Conservation (phyloP, 2,797 vertebrate genomes). For the Diplodus puntazzo region DNA sequence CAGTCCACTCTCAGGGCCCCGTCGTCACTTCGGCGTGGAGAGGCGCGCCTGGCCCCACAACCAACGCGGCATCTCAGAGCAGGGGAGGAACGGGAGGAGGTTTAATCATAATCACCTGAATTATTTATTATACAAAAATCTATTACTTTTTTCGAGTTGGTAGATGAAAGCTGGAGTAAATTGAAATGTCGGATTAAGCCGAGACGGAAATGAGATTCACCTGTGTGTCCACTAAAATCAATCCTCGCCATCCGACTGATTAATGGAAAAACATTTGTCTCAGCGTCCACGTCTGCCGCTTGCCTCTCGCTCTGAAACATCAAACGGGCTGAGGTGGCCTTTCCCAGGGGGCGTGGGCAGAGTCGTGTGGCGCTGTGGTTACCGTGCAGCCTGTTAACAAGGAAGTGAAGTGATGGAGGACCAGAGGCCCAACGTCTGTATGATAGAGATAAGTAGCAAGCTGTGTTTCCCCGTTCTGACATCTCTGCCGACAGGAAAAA, state of each 20-base stretch:
- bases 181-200: constrained; percentile 69
- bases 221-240: constrained; percentile 54
- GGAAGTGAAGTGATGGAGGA: constrained; percentile 66
- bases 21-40: constrained; percentile 33
- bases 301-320: constrained; percentile 37
- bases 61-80: constrained; percentile 2
- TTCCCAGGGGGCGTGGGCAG: constrained; percentile 1
- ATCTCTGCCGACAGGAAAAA: constrained; percentile 1
- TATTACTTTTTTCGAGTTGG: constrained; percentile 54
- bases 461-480: constrained; percentile 22
- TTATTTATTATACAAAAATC: constrained; percentile 73
- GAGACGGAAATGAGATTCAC: constrained; percentile 74
- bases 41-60: background rate
- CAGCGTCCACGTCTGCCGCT: background rate
- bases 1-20: constrained; percentile 62
- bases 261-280: constrained; percentile 57
- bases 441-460: constrained; percentile 70
- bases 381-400: constrained; percentile 61
- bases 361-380: constrained; percentile 42
- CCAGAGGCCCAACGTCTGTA: constrained; percentile 67
- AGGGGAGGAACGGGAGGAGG: background rate
- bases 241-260: constrained; percentile 45
- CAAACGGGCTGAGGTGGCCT: constrained; percentile 45
- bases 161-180: constrained; percentile 53
- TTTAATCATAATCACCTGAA: constrained; percentile 74